Conservation (phyloP, 2,888 invertebrate genomes). For the Dolichomitus sp. region DNA sequence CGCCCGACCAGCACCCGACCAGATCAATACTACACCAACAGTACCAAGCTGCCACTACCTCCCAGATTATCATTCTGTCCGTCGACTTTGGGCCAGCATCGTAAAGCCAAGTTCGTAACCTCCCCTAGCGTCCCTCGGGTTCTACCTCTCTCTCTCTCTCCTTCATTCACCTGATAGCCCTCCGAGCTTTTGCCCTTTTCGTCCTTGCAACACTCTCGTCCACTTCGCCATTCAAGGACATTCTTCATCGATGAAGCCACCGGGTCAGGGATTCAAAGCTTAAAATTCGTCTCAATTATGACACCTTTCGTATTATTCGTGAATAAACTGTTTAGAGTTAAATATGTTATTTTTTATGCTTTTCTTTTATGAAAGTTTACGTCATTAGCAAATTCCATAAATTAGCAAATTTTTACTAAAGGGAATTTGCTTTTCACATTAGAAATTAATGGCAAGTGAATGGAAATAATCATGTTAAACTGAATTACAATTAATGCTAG, state of each 20-base stretch:
- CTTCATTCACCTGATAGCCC: conserved; percentile 3
- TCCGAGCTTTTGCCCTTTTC: conserved; percentile 6
- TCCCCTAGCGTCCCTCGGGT: conserved; percentile 43
- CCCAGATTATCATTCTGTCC: conserved; percentile 83
- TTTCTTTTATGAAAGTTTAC: neutral
- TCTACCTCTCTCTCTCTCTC: conserved; percentile 50
- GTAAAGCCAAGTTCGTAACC: conserved; percentile 61
- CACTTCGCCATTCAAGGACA: conserved; percentile 2
- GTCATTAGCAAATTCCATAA: neutral
- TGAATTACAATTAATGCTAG: no score
- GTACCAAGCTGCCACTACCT: conserved; percentile 78
- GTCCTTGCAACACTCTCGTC: neutral
- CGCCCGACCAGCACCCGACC: conserved; percentile 79
- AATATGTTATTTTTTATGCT: neutral
- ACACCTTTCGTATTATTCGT: neutral
- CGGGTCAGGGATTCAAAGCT: conserved; percentile 8
- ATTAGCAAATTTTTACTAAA: neutral
- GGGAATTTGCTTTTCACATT: no score
- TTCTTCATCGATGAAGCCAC: neutral
- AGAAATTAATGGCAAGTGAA: no score
- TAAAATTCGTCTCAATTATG: conserved; percentile 13
- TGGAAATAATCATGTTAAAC: no score
- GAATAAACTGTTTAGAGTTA: neutral
- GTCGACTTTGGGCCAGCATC: conserved; percentile 78
- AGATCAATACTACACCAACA: conserved; percentile 84